A percentile compares a stretch with the other conserved stretches of the same genome.
Conservation (phyloP, 2,888 invertebrate genomes). For the Melinopterus prodromus region DNA sequence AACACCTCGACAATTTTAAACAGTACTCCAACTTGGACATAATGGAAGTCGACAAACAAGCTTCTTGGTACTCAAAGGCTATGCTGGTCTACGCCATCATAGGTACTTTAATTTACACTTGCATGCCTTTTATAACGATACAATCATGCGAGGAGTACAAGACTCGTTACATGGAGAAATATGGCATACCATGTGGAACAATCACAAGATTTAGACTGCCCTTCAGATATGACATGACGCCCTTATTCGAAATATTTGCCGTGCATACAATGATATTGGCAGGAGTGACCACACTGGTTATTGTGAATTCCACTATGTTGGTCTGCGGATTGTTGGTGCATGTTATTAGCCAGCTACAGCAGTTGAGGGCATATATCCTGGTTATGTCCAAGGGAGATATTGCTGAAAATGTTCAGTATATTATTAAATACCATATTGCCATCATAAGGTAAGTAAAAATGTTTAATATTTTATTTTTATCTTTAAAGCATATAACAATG, state of each 20-base stretch:
- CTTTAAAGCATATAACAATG: background rate
- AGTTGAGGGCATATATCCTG: slow-evolving; percentile 8
- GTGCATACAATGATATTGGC: slow-evolving; percentile 12
- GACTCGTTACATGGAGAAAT: slow-evolving; percentile 14
- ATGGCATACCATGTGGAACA: slow-evolving; percentile 21
- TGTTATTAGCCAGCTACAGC: slow-evolving; percentile 13
- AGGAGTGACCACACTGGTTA: slow-evolving; percentile 13
- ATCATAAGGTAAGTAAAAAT: slow-evolving; percentile 13
- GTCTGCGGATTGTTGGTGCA: slow-evolving; percentile 21
- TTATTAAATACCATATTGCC: slow-evolving; percentile 23
- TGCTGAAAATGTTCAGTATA: background rate
- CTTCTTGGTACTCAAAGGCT: slow-evolving; percentile 17
- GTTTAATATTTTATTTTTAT: background rate
- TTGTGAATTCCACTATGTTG: slow-evolving; percentile 14
- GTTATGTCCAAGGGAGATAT: background rate
- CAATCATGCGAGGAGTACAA: slow-evolving; percentile 21
- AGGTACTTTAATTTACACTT: slow-evolving; percentile 16
- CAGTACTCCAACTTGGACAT: slow-evolving; percentile 18
- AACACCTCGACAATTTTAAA: slow-evolving; percentile 19
- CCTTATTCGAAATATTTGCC: slow-evolving; percentile 23
- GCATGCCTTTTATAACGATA: slow-evolving; percentile 1
- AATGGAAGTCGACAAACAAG: slow-evolving; percentile 12
- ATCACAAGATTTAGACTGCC: slow-evolving; percentile 13
- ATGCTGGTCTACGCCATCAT: slow-evolving; percentile 8
- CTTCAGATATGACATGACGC: slow-evolving; percentile 22